Evolutionary conservation across 1,140 invertebrate genomes (phyloP).

Genomic region (Atta texana): DNA sequence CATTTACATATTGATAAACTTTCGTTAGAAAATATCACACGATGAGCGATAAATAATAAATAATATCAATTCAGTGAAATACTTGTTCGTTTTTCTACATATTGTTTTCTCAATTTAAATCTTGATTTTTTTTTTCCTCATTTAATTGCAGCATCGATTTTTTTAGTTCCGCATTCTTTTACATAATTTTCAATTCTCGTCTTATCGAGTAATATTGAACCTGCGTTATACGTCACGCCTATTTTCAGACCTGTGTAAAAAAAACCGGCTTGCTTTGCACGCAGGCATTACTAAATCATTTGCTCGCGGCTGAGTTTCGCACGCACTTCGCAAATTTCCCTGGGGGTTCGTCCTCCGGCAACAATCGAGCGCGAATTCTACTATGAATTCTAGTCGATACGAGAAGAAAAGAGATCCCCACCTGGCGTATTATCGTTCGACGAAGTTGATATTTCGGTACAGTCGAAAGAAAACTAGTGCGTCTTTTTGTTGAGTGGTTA

Average conservation of each 20-base stretch:
- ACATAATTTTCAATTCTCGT: conserved; percentile 19
- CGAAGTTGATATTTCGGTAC: neutral
- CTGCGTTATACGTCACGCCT: neutral
- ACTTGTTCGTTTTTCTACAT: neutral
- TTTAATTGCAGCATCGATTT: neutral
- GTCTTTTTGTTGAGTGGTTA: neutral
- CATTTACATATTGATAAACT: conserved; percentile 34
- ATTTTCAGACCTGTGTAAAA: conserved; percentile 13
- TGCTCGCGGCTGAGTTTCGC: conserved; percentile 72
- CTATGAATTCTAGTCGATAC: conserved; percentile 60
- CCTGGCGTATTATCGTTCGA: conserved; percentile 26
- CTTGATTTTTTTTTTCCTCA: neutral
- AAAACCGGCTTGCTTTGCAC: conserved; percentile 47
- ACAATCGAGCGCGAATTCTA: conserved; percentile 72
- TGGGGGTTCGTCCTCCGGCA: conserved; percentile 66
- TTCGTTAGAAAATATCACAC: neutral
- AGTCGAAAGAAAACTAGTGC: neutral
- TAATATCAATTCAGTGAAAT: neutral
- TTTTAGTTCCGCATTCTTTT: neutral
- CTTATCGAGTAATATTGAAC: neutral
- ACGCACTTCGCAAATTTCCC: conserved; percentile 76
- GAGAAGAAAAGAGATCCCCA: conserved; percentile 22
- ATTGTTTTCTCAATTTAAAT: neutral
- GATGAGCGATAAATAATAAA: neutral
- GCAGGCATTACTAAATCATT: conserved; percentile 71